A percentile compares a stretch with the other conserved stretches of the same genome.
phyloP scores from a whole-genome alignment of 2,113 vertebrate genomes.

The Lynx canadensis region DNA sequence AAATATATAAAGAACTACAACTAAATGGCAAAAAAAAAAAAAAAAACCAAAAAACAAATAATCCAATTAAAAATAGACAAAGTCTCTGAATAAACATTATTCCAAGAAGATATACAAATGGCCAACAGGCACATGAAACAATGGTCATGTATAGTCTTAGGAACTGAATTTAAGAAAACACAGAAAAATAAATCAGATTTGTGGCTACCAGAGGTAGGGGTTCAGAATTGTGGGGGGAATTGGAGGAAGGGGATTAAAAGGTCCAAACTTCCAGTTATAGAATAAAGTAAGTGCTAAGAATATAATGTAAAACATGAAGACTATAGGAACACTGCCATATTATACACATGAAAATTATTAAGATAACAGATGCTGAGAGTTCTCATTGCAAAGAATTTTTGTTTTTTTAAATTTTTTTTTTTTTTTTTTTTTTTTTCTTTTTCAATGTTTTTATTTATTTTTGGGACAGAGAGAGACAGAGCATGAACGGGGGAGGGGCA shows the following conservation, averaged over 20 bases:
- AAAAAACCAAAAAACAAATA: background rate
- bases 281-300: background rate
- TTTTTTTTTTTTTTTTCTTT: too few species aligned
- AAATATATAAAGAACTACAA: background rate
- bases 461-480: too few species aligned
- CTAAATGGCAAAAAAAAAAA: background rate
- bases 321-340: background rate
- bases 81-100: background rate
- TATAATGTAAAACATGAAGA: background rate
- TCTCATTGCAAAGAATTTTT: background rate
- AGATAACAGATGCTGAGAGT: background rate
- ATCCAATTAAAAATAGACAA: background rate
- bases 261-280: background rate
- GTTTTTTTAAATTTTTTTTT: too few species aligned
- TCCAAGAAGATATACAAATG: background rate
- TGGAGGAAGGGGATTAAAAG: background rate
- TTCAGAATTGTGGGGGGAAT: background rate
- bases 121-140: background rate
- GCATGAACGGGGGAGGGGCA: too few species aligned
- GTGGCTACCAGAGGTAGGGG: background rate
- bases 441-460: too few species aligned
- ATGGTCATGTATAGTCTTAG: background rate
- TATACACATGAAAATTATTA: background rate
- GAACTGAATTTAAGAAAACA: background rate
- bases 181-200: background rate